Evolutionary conservation across 2,888 invertebrate genomes (phyloP).

Genomic region (Fragum whitleyi): DNA sequence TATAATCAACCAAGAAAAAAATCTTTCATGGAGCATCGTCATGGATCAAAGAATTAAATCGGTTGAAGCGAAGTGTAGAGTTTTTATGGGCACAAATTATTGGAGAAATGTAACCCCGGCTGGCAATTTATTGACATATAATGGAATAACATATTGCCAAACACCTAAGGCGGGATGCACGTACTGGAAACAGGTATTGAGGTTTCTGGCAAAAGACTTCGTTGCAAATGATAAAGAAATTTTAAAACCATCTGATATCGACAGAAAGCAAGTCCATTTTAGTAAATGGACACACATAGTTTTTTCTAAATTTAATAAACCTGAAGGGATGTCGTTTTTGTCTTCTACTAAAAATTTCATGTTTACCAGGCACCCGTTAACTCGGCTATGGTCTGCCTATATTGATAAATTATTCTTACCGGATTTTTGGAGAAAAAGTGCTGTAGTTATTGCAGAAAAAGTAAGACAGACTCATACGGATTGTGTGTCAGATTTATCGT

Average conservation of each 20-base stretch:
- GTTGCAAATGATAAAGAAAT: not conserved
- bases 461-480: conserved; percentile 19
- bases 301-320: conserved; percentile 5
- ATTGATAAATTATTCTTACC: conserved; percentile 63
- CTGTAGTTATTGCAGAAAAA: conserved; percentile 33
- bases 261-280: conserved; percentile 54
- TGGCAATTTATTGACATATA: not conserved
- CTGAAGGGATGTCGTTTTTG: conserved; percentile 12
- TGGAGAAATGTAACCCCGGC: not conserved
- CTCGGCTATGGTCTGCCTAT: conserved; percentile 65
- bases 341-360: conserved; percentile 54
- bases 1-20: too few species aligned
- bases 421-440: conserved; percentile 61
- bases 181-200: conserved; percentile 52
- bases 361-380: conserved; percentile 66
- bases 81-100: not conserved
- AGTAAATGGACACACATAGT: conserved; percentile 26
- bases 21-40: too few species aligned
- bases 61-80: not conserved
- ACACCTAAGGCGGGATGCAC: conserved; percentile 48
- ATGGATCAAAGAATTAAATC: not conserved
- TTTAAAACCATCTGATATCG: conserved; percentile 56
- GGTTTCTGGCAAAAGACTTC: conserved; percentile 49
- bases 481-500: conserved; percentile 62
- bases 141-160: not conserved